Evolutionary conservation across 2,888 invertebrate genomes (phyloP).

Genomic region (Eupithecia insigniata): DNA sequence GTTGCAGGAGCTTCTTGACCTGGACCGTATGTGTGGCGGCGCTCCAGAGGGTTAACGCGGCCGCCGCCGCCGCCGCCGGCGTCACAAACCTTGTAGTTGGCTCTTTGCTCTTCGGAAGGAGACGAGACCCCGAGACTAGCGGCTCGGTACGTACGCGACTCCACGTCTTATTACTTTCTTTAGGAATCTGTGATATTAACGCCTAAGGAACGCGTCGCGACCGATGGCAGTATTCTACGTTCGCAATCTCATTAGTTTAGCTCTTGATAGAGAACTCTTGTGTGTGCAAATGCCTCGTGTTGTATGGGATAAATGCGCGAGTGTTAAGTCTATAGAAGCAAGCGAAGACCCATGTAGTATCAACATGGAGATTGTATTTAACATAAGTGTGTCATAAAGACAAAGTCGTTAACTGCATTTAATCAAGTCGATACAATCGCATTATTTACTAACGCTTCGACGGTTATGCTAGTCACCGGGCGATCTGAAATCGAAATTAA

Average conservation of each 20-base stretch:
- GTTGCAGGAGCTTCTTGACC: slow-evolving; percentile 69
- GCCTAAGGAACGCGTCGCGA: slow-evolving; percentile 68
- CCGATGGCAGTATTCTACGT: slow-evolving; percentile 46
- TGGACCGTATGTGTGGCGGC: slow-evolving; percentile 73
- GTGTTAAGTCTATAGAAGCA: background rate
- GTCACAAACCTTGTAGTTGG: slow-evolving; percentile 31
- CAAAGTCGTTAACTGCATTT: slow-evolving; percentile 60
- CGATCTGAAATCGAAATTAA: slow-evolving; percentile 37
- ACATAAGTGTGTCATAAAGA: slow-evolving; percentile 42
- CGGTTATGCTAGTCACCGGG: slow-evolving; percentile 63
- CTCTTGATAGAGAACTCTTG: slow-evolving; percentile 35
- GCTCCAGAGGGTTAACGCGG: slow-evolving; percentile 66
- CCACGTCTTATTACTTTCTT: slow-evolving; percentile 60
- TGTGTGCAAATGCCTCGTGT: slow-evolving; percentile 15
- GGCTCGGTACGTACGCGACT: slow-evolving; percentile 45
- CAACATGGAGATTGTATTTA: slow-evolving; percentile 20
- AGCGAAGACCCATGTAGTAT: slow-evolving; percentile 9
- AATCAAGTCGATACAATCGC: slow-evolving; percentile 56
- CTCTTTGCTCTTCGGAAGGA: slow-evolving; percentile 24
- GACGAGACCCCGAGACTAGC: slow-evolving; percentile 22
- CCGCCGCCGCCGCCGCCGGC: slow-evolving; percentile 23
- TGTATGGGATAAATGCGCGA: slow-evolving; percentile 7
- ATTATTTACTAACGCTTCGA: slow-evolving; percentile 57
- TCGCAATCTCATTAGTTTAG: slow-evolving; percentile 66
- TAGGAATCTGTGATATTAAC: slow-evolving; percentile 82